Percentiles rank a stretch among this genome's conserved stretches.
Evolutionary conservation across 1,140 invertebrate genomes (phyloP).

Genomic region (Batillaria attramentaria): DNA sequence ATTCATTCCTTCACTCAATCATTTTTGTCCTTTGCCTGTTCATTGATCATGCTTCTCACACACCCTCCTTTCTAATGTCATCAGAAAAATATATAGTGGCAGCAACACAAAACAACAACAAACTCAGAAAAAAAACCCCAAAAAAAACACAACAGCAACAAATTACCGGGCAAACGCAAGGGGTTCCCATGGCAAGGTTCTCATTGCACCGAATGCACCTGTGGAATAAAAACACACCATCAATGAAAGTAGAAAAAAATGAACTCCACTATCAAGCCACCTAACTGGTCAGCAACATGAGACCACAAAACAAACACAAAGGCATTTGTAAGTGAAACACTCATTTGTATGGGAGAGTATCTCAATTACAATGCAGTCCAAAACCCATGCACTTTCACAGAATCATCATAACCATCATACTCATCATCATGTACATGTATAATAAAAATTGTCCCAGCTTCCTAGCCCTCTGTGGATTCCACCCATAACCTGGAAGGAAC

Average conservation of each 20-base stretch:
- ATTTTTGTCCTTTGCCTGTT: background rate
- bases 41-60: background rate
- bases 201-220: slow-evolving; percentile 59
- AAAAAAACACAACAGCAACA: background rate
- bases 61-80: background rate
- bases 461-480: too few species aligned
- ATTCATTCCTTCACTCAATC: background rate
- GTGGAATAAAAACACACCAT: slow-evolving; percentile 24
- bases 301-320: background rate
- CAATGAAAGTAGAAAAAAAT: background rate
- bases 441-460: too few species aligned
- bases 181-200: slow-evolving; percentile 39
- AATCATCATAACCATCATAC: background rate
- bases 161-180: background rate
- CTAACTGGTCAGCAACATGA: background rate
- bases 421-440: background rate
- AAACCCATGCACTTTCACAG: background rate
- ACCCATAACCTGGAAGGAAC: too few species aligned
- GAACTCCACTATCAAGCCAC: background rate
- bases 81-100: background rate
- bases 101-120: background rate
- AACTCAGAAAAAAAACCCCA: background rate
- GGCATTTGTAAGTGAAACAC: too few species aligned
- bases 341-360: background rate
- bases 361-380: background rate